These are phyloP conservation scores for Elgonia sp. DNA, from an alignment of 2,888 invertebrate genomes.

Conservation along the genomic window DNA sequence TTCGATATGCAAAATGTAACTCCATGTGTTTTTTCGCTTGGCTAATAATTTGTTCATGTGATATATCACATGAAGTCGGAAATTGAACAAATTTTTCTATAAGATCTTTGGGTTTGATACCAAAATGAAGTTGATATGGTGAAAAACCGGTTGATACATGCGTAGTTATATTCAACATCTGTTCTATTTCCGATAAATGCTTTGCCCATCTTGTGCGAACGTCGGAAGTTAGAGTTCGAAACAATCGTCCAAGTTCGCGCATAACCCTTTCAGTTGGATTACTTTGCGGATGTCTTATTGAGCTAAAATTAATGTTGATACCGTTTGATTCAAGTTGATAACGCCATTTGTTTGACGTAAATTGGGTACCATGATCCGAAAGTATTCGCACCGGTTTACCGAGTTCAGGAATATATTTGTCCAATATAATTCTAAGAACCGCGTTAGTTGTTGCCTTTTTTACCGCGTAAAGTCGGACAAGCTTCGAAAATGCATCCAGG, in stretches of 20 bases:
- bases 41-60: not conserved
- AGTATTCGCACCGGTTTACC: conserved; percentile 31
- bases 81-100: conserved; percentile 38
- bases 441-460: conserved; percentile 30
- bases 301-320: conserved; percentile 38
- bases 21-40: not conserved
- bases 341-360: conserved; percentile 37
- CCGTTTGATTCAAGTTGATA: conserved; percentile 9
- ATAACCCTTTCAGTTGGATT: conserved; percentile 77
- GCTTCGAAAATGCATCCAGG: conserved; percentile 29
- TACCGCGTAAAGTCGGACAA: conserved; percentile 16
- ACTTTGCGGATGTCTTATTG: conserved; percentile 74
- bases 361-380: conserved; percentile 44
- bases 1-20: conserved; percentile 5
- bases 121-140: conserved; percentile 70
- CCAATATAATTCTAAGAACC: conserved; percentile 10
- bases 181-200: conserved; percentile 65
- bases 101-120: conserved; percentile 43
- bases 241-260: conserved; percentile 71
- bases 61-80: not conserved
- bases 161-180: conserved; percentile 62
- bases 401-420: conserved; percentile 28
- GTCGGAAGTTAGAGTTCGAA: conserved; percentile 66
- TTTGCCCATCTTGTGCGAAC: conserved; percentile 69
- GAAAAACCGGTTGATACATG: conserved; percentile 62